phyloP scores from a whole-genome alignment of 1,140 invertebrate genomes.

The Parapsyche elsis region DNA sequence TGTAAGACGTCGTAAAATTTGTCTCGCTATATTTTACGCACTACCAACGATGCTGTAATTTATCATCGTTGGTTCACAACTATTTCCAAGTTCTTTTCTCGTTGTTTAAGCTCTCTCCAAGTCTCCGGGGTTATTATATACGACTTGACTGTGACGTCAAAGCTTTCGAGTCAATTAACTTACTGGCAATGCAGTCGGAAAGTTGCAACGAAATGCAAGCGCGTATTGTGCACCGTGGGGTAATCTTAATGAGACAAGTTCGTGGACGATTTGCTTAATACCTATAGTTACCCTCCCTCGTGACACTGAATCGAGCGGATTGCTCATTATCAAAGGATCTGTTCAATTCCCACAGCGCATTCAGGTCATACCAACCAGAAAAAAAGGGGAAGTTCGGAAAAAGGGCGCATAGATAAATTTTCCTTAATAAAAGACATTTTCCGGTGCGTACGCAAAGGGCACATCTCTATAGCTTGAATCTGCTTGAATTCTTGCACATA shows the following conservation, averaged over 20 bases:
- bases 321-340: background rate
- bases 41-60: background rate
- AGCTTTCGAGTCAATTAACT: too few species aligned
- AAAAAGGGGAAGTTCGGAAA: background rate
- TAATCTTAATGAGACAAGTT: constrained; percentile 2
- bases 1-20: background rate
- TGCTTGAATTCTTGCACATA: too few species aligned
- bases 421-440: background rate
- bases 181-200: too few species aligned
- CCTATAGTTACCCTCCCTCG: background rate
- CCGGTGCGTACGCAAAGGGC: background rate
- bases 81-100: too few species aligned
- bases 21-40: background rate
- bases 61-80: background rate
- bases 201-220: background rate
- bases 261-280: background rate
- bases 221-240: background rate
- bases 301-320: background rate
- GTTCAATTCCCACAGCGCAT: background rate
- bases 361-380: background rate
- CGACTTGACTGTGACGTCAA: too few species aligned
- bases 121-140: too few species aligned
- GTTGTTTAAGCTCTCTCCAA: too few species aligned
- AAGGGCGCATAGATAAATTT: background rate
- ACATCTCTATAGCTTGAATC: background rate